A percentile compares a stretch with the other conserved stretches of the same genome.
Conservation (phyloP, 2,113 vertebrate genomes). For the Poecilia latipinna region DNA sequence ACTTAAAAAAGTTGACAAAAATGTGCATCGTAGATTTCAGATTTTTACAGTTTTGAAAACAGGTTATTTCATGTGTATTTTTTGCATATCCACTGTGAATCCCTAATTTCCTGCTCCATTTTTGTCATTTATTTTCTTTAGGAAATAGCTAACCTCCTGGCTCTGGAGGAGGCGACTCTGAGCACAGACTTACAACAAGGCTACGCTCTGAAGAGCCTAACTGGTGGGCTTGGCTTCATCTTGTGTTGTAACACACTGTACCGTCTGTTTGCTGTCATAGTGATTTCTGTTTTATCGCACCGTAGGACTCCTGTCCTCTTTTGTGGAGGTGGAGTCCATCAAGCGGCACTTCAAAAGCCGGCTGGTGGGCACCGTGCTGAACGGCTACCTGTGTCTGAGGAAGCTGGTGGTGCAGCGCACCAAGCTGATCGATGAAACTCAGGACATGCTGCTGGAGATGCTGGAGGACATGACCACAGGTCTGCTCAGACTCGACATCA, state of each 20-base stretch:
- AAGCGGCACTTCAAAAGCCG: conserved; percentile 98
- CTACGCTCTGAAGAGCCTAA: conserved; percentile 97
- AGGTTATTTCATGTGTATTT: neutral
- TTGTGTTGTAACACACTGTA: neutral
- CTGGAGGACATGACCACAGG: conserved; percentile 99
- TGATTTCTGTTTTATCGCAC: neutral
- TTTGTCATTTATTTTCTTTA: conserved; percentile 52
- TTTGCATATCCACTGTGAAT: neutral
- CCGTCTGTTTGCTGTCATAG: neutral
- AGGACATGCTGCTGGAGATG: conserved; percentile 99
- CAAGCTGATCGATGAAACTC: conserved; percentile 98
- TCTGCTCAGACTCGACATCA: conserved; percentile 44
- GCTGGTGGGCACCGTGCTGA: conserved; percentile 95
- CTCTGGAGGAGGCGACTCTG: conserved; percentile 94
- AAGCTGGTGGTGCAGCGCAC: conserved; percentile 97
- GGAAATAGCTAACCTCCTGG: conserved; percentile 97
- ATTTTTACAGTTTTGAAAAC: neutral
- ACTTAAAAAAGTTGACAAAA: neutral
- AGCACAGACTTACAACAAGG: conserved; percentile 98
- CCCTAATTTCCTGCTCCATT: neutral
- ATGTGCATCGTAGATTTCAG: neutral
- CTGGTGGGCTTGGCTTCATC: conserved; percentile 79
- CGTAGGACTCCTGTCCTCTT: conserved; percentile 93
- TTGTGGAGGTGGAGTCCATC: conserved; percentile 98
- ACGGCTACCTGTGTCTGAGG: conserved; percentile 95